Conservation (phyloP, 2,797 vertebrate genomes). For the Malurus splendens region DNA sequence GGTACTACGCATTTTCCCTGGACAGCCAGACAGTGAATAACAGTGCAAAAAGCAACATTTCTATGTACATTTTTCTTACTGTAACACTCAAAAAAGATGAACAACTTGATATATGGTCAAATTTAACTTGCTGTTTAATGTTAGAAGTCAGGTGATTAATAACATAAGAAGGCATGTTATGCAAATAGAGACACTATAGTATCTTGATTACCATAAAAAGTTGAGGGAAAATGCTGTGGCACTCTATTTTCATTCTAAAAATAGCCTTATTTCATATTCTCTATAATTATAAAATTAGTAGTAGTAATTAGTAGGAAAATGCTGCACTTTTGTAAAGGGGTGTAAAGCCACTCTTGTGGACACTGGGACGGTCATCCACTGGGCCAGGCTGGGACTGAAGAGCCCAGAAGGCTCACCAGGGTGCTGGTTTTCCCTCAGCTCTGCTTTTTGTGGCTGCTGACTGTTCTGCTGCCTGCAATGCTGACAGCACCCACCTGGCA, state of each 20-base stretch:
- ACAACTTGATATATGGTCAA: neutral
- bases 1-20: neutral
- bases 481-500: fast-evolving
- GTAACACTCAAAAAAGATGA: neutral
- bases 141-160: neutral
- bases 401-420: neutral
- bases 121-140: neutral
- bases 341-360: neutral
- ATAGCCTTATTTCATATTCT: neutral
- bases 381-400: neutral
- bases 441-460: neutral
- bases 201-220: neutral
- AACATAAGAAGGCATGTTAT: neutral
- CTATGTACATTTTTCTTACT: neutral
- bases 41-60: neutral
- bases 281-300: neutral
- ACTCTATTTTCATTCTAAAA: fast-evolving
- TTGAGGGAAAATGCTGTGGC: neutral
- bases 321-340: neutral
- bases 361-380: neutral
- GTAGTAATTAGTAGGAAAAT: neutral
- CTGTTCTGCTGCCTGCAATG: neutral
- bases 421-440: fast-evolving
- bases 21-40: neutral
- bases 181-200: neutral